Conservation (phyloP, 2,797 vertebrate species). For the Apogon hyalosoma region DNA sequence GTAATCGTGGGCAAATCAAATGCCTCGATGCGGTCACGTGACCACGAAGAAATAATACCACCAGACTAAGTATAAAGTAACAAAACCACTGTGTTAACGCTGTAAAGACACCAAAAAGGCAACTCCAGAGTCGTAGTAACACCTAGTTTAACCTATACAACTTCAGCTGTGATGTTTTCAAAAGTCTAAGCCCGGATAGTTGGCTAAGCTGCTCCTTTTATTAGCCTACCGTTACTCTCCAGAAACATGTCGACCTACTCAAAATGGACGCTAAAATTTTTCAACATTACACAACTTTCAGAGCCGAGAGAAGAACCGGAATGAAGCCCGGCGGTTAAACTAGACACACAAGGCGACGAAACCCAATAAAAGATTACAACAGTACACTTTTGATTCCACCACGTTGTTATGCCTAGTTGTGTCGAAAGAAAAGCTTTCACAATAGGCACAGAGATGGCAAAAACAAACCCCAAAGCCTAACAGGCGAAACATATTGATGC, state of each 20-base stretch:
- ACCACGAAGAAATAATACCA: conserved; percentile 81
- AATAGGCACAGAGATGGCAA: conserved; percentile 20
- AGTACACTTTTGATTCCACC: conserved; percentile 30
- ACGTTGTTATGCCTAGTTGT: conserved; percentile 28
- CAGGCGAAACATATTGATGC: conserved; percentile 35
- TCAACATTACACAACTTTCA: conserved; percentile 83
- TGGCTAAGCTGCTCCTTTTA: conserved; percentile 56
- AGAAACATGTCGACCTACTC: conserved; percentile 94
- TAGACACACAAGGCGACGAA: not conserved
- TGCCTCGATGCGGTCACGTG: conserved; percentile 83
- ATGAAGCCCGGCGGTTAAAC: not conserved
- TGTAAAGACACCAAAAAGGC: conserved; percentile 20
- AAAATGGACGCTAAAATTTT: conserved; percentile 94
- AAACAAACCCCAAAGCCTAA: conserved; percentile 4
- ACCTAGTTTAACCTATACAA: not conserved
- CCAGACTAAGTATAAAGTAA: conserved; percentile 80
- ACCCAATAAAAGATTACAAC: conserved; percentile 6
- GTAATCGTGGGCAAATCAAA: conserved; percentile 83
- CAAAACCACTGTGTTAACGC: conserved; percentile 62
- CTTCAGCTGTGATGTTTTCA: conserved; percentile 14
- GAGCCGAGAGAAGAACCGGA: conserved; percentile 26
- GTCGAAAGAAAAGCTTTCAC: conserved; percentile 15
- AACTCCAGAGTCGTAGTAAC: fast-evolving
- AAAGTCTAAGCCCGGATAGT: conserved; percentile 55
- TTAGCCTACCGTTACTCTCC: conserved; percentile 76